phyloP scores from a whole-genome alignment of 2,888 invertebrate genomes.

The Venusia cambrica region DNA sequence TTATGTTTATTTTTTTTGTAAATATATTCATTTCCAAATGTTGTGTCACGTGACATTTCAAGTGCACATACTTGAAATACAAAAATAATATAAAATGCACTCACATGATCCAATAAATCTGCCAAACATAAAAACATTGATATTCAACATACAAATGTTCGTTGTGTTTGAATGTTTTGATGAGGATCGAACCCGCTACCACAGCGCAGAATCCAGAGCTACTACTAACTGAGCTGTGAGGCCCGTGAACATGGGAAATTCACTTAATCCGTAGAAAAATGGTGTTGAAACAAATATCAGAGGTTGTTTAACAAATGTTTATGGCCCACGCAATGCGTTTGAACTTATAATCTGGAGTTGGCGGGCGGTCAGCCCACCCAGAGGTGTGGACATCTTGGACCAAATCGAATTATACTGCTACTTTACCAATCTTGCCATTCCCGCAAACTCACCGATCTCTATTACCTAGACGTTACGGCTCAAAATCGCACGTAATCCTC shows the following conservation, averaged over 20 bases:
- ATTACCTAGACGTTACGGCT: constrained; percentile 31
- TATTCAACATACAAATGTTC: no score
- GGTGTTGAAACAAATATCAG: constrained; percentile 66
- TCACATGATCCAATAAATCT: no score
- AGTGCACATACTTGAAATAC: no score
- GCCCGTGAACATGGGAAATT: constrained; percentile 47
- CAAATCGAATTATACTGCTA: constrained; percentile 67
- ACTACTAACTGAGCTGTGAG: no score
- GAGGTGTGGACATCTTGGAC: constrained; percentile 70
- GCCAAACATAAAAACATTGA: no score
- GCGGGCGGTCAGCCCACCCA: constrained; percentile 75
- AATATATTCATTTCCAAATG: no score
- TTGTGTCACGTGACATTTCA: no score
- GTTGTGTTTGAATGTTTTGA: no score
- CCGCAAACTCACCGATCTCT: constrained; percentile 19
- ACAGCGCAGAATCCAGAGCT: no score
- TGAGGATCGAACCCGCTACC: no score
- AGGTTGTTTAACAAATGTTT: constrained; percentile 66
- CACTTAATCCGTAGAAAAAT: constrained; percentile 56
- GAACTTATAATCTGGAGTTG: constrained; percentile 61
- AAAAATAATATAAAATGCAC: no score
- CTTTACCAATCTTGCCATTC: constrained; percentile 33
- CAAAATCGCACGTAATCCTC: constrained; percentile 30
- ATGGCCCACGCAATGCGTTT: constrained; percentile 63
- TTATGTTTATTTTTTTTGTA: no score